Conservation (phyloP, 2,888 invertebrate species). For the Steinernema scapterisci region DNA sequence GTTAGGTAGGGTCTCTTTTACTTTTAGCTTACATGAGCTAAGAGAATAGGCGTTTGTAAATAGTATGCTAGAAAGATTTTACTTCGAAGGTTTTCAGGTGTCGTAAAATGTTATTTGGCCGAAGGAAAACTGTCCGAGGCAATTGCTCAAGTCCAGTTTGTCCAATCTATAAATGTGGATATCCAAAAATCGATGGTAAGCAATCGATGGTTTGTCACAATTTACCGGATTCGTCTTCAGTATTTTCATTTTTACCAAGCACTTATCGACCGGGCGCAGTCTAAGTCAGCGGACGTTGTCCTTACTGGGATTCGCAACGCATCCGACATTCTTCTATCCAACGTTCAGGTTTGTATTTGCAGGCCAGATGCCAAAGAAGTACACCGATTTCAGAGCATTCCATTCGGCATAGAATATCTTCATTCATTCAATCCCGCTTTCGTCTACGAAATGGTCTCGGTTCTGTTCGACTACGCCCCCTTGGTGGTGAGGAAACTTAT, state of each 20-base stretch:
- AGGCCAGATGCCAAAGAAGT: constrained; percentile 62
- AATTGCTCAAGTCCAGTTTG: constrained; percentile 82
- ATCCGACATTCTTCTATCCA: constrained; percentile 45
- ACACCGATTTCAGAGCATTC: constrained; percentile 71
- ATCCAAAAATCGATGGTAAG: constrained; percentile 35
- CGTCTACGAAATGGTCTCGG: constrained; percentile 71
- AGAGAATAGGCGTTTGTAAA: no score
- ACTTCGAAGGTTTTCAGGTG: constrained; percentile 68
- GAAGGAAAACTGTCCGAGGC: constrained; percentile 72
- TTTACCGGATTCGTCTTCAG: constrained; percentile 10
- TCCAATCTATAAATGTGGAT: constrained; percentile 77
- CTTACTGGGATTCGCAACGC: constrained; percentile 33
- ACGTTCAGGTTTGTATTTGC: constrained; percentile 36
- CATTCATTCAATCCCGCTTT: constrained; percentile 83
- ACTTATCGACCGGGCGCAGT: constrained; percentile 57
- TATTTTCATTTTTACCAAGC: constrained; percentile 60
- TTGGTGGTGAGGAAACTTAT: constrained; percentile 35
- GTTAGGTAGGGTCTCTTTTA: constrained; percentile 31
- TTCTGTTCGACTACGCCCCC: constrained; percentile 52
- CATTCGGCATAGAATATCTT: constrained; percentile 80
- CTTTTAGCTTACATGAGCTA: no score
- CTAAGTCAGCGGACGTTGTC: constrained; percentile 64
- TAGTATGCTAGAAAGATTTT: no score
- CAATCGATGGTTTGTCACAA: not conserved
- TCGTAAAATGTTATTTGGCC: constrained; percentile 52